Evolutionary conservation across 2,113 vertebrate genomes (phyloP).

Genomic region (Megatriorchis doriae): DNA sequence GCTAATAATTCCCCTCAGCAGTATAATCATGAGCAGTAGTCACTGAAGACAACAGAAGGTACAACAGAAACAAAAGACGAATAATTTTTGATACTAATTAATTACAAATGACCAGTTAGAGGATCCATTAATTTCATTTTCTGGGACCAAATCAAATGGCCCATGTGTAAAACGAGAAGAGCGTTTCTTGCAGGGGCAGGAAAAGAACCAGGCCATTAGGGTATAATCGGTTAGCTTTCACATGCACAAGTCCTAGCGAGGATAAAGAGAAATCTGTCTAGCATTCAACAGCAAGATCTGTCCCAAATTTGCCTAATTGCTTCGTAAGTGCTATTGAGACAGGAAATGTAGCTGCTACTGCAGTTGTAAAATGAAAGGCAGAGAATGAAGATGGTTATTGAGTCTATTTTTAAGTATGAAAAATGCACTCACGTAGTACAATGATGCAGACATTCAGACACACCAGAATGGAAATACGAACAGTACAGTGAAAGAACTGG

Average conservation of each 20-base stretch:
- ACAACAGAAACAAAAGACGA: not conserved
- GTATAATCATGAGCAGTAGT: not conserved
- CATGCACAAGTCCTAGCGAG: not conserved
- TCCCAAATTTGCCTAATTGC: conserved; percentile 55
- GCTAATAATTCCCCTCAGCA: not conserved
- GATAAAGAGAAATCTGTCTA: conserved; percentile 53
- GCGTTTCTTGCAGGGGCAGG: not conserved
- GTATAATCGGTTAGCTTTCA: conserved; percentile 14
- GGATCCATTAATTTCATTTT: conserved; percentile 15
- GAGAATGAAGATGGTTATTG: conserved; percentile 44
- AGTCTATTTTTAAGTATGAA: conserved; percentile 53
- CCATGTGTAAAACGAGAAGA: not conserved
- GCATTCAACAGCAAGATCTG: conserved; percentile 32
- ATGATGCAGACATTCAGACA: conserved; percentile 25
- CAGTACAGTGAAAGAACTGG: not conserved
- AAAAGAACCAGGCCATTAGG: not conserved
- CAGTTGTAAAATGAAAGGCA: conserved; percentile 48
- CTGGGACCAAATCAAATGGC: conserved; percentile 20
- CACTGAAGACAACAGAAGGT: not conserved
- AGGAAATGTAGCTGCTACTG: conserved; percentile 51
- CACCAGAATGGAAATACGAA: not conserved
- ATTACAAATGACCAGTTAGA: conserved; percentile 36
- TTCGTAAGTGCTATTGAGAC: conserved; percentile 28
- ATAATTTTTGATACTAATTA: conserved; percentile 28
- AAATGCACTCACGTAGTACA: not conserved